Base-by-base conservation (phyloP, 2,888 invertebrate species). In the Sphaerophoria rueppellii region DNA sequence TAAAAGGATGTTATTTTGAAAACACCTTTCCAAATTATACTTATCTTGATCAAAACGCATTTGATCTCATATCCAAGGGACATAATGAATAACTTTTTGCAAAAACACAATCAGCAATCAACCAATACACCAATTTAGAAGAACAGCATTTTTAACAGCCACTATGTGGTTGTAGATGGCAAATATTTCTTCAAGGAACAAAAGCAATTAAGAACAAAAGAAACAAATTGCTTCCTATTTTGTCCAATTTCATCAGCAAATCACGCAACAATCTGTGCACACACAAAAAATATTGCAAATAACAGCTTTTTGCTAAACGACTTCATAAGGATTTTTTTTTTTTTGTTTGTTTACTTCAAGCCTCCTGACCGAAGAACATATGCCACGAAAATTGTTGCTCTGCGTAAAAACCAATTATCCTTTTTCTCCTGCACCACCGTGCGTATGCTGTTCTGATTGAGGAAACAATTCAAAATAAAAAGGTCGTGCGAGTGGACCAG, bases 151-250 rank as follows among this genome's bases (percentile, higher is more conserved):
- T 2, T 24, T 2, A 24, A 24, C 24, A 24, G 24, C 24, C 24
- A 24, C 2, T 24, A 24, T 24, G 24, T 24, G 24, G 24, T 24
- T 24, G 24, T 24, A 24, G 24, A 24, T 24, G 24, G 24, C 24
- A 24, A 24, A 24, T 24, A 24, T 24, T 24, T 24, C 24, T 24
- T 24, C 24, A 24, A 24, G 24, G 24, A 61, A 71, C 70, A 75
- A 79, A 37, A 50, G 79, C 83, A 83, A 80, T 80, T 79, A 80
- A 75, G 61, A 61, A 80, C 80, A 80, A 83, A 71, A 60, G 65
- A 61, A 46, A 55, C 55, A 85, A 72, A 85, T 80, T 61, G 76
- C 75, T 35, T 52, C 75, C 43, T 60, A 34, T 63, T 43, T 57
- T 48, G 4, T 50, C 50, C 11, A 24, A 57, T 57, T 58, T 70